Conservation (phyloP, 2,797 vertebrate genomes). For the Anguilla megastoma region DNA sequence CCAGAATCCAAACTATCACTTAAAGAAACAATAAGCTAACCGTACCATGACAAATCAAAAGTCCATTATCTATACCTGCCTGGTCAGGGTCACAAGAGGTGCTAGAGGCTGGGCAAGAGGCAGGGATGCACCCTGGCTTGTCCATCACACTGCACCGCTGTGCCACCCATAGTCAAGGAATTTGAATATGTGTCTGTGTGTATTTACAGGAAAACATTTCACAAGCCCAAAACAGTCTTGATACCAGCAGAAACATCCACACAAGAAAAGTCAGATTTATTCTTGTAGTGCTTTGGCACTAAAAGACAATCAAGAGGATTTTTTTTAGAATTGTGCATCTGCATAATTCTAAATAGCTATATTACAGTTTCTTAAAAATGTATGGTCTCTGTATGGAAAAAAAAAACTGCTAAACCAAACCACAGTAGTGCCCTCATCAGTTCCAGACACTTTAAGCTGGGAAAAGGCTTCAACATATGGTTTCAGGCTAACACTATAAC, state of each 20-base stretch:
- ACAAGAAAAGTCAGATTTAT: conserved; percentile 36
- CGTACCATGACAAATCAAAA: neutral
- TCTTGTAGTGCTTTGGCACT: conserved; percentile 30
- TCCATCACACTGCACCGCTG: neutral
- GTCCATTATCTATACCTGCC: neutral
- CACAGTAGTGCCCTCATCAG: conserved; percentile 67
- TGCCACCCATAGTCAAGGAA: neutral
- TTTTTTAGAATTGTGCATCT: conserved; percentile 53
- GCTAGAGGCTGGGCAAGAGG: too few relatives aligned
- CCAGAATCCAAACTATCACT: neutral
- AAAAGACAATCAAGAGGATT: conserved; percentile 33
- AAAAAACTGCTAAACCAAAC: conserved; percentile 67
- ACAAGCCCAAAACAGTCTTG: conserved; percentile 30
- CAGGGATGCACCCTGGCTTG: too few relatives aligned
- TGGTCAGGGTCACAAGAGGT: too few relatives aligned
- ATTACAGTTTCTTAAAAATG: conserved; percentile 61
- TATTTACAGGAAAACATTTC: conserved; percentile 34
- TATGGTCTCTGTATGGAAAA: conserved; percentile 69
- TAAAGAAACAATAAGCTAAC: neutral
- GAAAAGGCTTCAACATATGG: conserved; percentile 59
- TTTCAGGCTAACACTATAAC: conserved; percentile 59
- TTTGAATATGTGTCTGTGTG: neutral
- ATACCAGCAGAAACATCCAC: conserved; percentile 36
- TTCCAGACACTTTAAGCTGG: conserved; percentile 57
- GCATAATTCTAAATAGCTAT: conserved; percentile 62